Evolutionary conservation across 2,797 vertebrate genomes (phyloP), one percentile per base, ranked within the genome.

Genomic region (Phalanger gymnotis): DNA sequence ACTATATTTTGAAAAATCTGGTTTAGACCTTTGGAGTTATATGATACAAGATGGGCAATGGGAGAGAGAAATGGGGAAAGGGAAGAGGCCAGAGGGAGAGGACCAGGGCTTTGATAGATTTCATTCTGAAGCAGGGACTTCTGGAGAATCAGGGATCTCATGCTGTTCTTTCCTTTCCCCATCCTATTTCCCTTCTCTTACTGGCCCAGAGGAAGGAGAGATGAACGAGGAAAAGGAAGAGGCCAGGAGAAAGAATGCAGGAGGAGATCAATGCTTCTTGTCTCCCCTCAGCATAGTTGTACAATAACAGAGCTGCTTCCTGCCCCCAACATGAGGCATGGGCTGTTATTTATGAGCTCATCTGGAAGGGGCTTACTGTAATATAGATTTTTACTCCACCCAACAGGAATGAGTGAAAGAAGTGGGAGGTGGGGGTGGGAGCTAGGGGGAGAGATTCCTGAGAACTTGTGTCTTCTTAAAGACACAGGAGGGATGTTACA

Each of bases 381-480:
- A 56, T 47, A 66, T 90, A 92, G 94, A 25, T 57, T 56, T 87
- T 12, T 54, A 54, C 90, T 93, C 91, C 93, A 93, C 61, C 53
- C 28, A 92, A 56, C n/a, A 14, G 16, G 52, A 56, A 57, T 52
- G 31, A 81, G 87, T 53, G 54, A 47, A 53, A 55, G 87, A 11
- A 0, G 1, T 5, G 51, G 90, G 53, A 31, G 51, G 53, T 90
- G 55, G 5, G 1, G 27, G 53, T 53, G 40, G 73, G 22, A 81
- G 47, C n/a, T 47, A 27, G 73, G 40, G 73, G 40, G 25, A 87
- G 56, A 54, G 34, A 91, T 91, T 53, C 54, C 90, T n/a, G 40
- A 89, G 47, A 51, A 12, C 31, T 30, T 7, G 19, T 30, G 90
- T 52, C 56, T 90, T 93, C 95, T 97, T 93, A 97, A 93, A 97